Base-by-base conservation (phyloP, 2,113 vertebrate genomes). In the Gyps fulvus region DNA sequence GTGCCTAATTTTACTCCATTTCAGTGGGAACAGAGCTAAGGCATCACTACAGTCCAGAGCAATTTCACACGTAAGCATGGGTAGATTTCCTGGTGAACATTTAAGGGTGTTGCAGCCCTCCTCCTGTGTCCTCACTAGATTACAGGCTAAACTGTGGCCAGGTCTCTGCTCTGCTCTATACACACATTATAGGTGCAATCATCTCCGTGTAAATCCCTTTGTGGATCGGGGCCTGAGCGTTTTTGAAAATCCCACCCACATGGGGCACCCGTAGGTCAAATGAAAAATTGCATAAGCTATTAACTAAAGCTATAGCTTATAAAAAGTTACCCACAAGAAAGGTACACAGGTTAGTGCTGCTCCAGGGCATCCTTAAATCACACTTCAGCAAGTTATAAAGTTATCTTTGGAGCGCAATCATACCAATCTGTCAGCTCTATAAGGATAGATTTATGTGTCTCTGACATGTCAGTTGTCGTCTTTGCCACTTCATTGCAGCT, bases 341-440 rank as follows among this genome's bases (percentile, higher is more conserved):
- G 94, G 87, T 92, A 93, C 94, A 76, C 65, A 88, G 77, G 83
- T 95, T 96, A 95, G 83, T 96, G 93, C 92, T 94, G 95, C 97
- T 97, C 90, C 90, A 90, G 94, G 97, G 96, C 96, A 97, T 97
- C 83, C 84, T 96, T 92, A 95, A 96, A 94, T 95, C 90, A 97
- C 97, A 98, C 95, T 96, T 98, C 97, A 98, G 95, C 83, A 96
- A 96, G 87, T 96, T 93, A 97, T 87, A 63, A 97, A 98, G 97
- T 98, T 98, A 94, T 98, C 93, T 97, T 98, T 98, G 98, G 97
- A 97, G 78, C 90, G 92, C 80, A 94, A 97, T 98, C 97, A 97
- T 67, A 98, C 95, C 85, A 93, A 74, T 86, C 76, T 98, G 95
- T 98, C 97, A 97, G 79, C 14, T 86, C 89, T 90, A 59, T 81